phyloP scores from a whole-genome alignment of 2,888 invertebrate species.

The Perithous albicinctus region DNA sequence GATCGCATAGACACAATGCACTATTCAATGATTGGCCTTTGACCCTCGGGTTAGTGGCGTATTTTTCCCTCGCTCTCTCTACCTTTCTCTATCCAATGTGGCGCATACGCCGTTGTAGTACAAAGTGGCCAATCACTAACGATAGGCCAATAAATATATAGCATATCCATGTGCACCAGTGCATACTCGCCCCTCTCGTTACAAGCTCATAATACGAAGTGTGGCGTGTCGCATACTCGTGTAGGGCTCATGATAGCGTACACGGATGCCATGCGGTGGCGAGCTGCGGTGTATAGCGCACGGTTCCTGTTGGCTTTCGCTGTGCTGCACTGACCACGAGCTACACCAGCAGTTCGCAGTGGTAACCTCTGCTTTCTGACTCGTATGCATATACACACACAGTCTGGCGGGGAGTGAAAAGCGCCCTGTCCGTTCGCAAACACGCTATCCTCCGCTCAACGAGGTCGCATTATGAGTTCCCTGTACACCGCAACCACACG shows the following conservation, averaged over 20 bases:
- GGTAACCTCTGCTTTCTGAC: slow-evolving; percentile 48
- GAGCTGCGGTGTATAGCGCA: slow-evolving; percentile 6
- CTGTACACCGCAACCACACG: slow-evolving; percentile 13
- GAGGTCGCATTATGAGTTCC: slow-evolving; percentile 39
- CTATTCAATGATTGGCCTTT: slow-evolving; percentile 2
- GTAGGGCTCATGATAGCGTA: slow-evolving; percentile 64
- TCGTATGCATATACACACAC: slow-evolving; percentile 2
- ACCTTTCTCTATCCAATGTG: neutral
- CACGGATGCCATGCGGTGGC: slow-evolving; percentile 66
- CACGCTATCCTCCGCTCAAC: slow-evolving; percentile 45
- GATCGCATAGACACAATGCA: slow-evolving; percentile 14
- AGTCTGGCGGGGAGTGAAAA: slow-evolving; percentile 9
- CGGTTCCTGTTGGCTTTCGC: slow-evolving; percentile 27
- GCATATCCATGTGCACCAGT: neutral
- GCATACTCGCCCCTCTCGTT: slow-evolving; percentile 41
- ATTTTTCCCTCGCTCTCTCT: neutral
- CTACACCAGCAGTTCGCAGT: slow-evolving; percentile 21
- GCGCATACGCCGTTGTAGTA: neutral
- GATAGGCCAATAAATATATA: neutral
- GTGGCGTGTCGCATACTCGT: slow-evolving; percentile 61
- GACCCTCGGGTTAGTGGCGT: neutral
- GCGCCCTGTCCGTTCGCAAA: slow-evolving; percentile 22
- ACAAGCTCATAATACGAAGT: slow-evolving; percentile 57
- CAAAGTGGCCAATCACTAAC: neutral
- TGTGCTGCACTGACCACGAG: slow-evolving; percentile 29